Conservation (phyloP, 2,888 invertebrate species). For the Pristionchus exspectatus region DNA sequence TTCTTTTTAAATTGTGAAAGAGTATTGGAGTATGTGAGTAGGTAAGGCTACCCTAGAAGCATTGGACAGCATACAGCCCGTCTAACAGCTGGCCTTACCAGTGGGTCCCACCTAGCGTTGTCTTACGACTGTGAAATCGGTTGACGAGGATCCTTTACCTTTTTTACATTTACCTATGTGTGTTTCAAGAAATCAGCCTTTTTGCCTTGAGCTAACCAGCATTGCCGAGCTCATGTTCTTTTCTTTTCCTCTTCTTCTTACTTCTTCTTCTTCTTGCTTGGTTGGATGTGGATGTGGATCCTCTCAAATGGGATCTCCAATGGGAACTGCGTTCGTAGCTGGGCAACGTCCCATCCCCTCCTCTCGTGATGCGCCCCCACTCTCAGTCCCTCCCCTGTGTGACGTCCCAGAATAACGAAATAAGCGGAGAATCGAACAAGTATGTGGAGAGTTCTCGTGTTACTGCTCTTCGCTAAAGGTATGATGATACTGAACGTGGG, state of each 20-base stretch:
- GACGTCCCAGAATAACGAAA: constrained; percentile 31
- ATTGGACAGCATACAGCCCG: too few relatives aligned
- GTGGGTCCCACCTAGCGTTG: too few relatives aligned
- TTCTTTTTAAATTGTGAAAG: too few relatives aligned
- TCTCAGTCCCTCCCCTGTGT: background rate
- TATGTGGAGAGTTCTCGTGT: background rate
- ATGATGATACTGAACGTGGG: background rate
- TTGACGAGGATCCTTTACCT: too few relatives aligned
- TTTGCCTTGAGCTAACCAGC: background rate
- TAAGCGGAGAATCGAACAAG: background rate
- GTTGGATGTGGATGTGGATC: background rate
- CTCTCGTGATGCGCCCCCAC: background rate
- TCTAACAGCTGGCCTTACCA: too few relatives aligned
- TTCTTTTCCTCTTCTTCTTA: background rate
- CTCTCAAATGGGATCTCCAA: background rate
- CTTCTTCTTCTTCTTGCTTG: constrained; percentile 1
- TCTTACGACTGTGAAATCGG: too few relatives aligned
- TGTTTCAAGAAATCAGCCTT: too few relatives aligned
- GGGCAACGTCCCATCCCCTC: background rate
- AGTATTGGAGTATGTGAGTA: too few relatives aligned
- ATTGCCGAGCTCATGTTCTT: too few relatives aligned
- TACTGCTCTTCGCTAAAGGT: constrained; percentile 33
- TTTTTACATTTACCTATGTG: too few relatives aligned
- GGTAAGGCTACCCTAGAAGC: too few relatives aligned
- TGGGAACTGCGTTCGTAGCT: background rate